Conservation (phyloP, 2,888 invertebrate species). For the Lycia hirtaria region DNA sequence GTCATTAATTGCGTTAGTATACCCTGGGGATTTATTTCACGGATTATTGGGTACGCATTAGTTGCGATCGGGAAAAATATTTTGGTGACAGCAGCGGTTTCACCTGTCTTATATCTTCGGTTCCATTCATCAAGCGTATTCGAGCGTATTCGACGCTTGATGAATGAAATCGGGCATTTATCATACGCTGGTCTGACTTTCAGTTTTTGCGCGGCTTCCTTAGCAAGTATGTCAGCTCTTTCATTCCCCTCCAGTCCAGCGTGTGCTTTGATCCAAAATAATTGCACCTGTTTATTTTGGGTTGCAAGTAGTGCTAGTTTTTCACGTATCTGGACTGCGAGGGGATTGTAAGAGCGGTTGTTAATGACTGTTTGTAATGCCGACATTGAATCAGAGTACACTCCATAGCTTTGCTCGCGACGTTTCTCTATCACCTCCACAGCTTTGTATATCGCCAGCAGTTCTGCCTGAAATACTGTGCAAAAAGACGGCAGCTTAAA, state of each 20-base stretch:
- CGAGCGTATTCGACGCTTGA: constrained; percentile 24
- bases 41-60: constrained; percentile 2
- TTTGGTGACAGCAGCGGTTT: constrained; percentile 19
- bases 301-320: not conserved
- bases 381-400: constrained; percentile 29
- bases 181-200: too few relatives aligned
- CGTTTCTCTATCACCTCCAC: not conserved
- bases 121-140: constrained; percentile 29
- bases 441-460: constrained; percentile 28
- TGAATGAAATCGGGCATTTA: too few relatives aligned
- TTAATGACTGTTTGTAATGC: constrained; percentile 18
- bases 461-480: constrained; percentile 40
- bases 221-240: constrained; percentile 31
- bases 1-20: constrained; percentile 18
- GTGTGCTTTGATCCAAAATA: constrained; percentile 38
- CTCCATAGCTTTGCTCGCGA: not conserved
- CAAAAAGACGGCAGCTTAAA: constrained; percentile 11
- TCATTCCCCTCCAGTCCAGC: constrained; percentile 36
- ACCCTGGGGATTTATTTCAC: not conserved
- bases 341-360: constrained; percentile 16
- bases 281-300: not conserved
- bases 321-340: constrained; percentile 13
- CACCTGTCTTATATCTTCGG: too few relatives aligned
- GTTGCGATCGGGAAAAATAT: constrained; percentile 29
- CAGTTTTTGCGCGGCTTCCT: too few relatives aligned